These are phyloP conservation scores for Neodiprion pinetum DNA, from an alignment of 1,140 invertebrate genomes.

Conservation along the genomic window DNA sequence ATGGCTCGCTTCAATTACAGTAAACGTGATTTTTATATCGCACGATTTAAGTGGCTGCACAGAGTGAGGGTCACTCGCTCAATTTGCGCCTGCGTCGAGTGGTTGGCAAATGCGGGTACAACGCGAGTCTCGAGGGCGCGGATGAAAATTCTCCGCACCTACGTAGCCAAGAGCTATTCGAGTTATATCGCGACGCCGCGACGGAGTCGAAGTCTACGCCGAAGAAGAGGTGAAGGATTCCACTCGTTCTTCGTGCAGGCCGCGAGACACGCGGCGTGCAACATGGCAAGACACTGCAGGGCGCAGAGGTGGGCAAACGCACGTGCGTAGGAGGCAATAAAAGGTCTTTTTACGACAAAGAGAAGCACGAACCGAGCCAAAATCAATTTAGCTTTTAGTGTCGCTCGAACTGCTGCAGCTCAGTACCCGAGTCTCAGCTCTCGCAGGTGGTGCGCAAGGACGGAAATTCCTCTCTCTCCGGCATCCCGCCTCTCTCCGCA, in stretches of 20 bases:
- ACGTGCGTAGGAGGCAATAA: conserved; percentile 5
- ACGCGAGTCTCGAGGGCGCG: too few relatives aligned
- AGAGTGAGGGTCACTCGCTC: too few relatives aligned
- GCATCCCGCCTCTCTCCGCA: too few relatives aligned
- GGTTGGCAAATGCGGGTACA: too few relatives aligned
- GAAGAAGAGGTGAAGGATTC: not conserved
- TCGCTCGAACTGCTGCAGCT: not conserved
- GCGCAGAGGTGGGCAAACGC: not conserved
- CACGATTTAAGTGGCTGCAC: too few relatives aligned
- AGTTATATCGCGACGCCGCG: not conserved
- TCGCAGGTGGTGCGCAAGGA: not conserved
- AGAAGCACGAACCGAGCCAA: conserved; percentile 6
- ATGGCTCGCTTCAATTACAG: too few relatives aligned
- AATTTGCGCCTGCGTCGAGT: too few relatives aligned
- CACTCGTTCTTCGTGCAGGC: not conserved
- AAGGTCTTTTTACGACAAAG: conserved; percentile 5
- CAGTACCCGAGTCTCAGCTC: not conserved
- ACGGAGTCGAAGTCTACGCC: not conserved
- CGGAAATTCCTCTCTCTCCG: not conserved
- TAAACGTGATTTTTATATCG: too few relatives aligned
- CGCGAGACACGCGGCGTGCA: not conserved
- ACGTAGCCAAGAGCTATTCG: not conserved
- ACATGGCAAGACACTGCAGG: not conserved
- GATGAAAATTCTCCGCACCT: not conserved
- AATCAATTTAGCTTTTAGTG: conserved; percentile 7